phyloP scores from a whole-genome alignment of 2,797 vertebrate species.

The Acanthurus lineatus region DNA sequence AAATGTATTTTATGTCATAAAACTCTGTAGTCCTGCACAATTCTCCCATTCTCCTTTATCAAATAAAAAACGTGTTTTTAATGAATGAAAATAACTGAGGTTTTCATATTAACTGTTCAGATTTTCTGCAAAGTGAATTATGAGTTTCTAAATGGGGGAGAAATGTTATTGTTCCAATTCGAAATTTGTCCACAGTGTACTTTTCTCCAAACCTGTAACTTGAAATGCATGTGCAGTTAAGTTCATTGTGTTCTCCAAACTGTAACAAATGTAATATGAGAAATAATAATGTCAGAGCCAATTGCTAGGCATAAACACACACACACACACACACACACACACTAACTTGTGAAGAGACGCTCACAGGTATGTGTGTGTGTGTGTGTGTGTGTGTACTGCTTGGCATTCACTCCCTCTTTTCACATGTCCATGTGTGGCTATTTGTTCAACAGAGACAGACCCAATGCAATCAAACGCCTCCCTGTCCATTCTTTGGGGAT shows the following conservation, averaged over 20 bases:
- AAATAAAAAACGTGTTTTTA: background rate
- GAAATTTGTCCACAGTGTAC: constrained; percentile 12
- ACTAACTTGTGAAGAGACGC: background rate
- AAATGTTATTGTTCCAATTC: background rate
- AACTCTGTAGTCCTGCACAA: too few relatives aligned
- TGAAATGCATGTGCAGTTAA: constrained; percentile 11
- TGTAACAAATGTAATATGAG: constrained; percentile 17
- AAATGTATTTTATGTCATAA: background rate
- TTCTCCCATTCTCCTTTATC: background rate
- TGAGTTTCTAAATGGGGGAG: too few relatives aligned
- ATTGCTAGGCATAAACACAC: background rate
- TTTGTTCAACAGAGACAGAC: constrained; percentile 71
- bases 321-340: background rate
- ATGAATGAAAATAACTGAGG: background rate
- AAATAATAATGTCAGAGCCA: background rate
- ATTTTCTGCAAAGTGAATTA: constrained; percentile 10
- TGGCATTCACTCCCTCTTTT: constrained; percentile 53
- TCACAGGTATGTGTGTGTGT: constrained; percentile 16
- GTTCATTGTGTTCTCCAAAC: constrained; percentile 25
- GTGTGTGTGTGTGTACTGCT: constrained; percentile 50
- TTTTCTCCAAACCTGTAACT: constrained; percentile 1
- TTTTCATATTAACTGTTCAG: background rate
- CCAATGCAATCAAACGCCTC: constrained; percentile 73
- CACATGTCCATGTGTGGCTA: constrained; percentile 67
- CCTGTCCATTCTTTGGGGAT: constrained; percentile 60